phyloP scores from a whole-genome alignment of 2,888 invertebrate genomes.

The Caenorhabditis sulstoni region DNA sequence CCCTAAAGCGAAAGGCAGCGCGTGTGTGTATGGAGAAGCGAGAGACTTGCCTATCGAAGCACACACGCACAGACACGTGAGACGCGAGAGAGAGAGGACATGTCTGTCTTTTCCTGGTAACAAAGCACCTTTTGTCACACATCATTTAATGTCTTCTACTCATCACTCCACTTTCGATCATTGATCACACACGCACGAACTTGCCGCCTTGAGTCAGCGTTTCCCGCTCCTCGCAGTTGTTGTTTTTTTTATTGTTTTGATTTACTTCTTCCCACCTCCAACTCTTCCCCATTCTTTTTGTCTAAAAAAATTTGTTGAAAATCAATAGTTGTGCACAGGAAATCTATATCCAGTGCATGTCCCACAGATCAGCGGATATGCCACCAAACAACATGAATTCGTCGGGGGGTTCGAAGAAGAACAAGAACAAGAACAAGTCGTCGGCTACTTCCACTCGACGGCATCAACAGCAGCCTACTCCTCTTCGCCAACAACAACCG shows the following conservation, averaged over 20 bases:
- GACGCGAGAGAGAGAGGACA: not conserved
- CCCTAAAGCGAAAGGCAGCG: not conserved
- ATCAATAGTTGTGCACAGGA: too few species aligned
- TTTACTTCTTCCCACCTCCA: not conserved
- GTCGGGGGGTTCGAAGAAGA: constrained; percentile 53
- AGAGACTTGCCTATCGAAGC: constrained; percentile 6
- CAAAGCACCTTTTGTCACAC: constrained; percentile 26
- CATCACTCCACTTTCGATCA: not conserved
- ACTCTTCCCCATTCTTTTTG: not conserved
- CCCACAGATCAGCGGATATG: constrained; percentile 43
- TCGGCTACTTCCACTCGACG: constrained; percentile 5
- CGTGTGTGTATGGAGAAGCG: not conserved
- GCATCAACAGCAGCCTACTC: not conserved
- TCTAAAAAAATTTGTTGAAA: not conserved
- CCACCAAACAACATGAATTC: constrained; percentile 60
- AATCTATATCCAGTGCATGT: constrained; percentile 18
- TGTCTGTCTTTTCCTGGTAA: constrained; percentile 19
- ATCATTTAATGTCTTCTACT: constrained; percentile 13
- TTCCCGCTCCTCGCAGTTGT: not conserved
- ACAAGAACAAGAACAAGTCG: constrained; percentile 60
- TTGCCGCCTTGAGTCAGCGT: too few species aligned
- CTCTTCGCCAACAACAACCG: constrained; percentile 41
- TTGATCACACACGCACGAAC: constrained; percentile 13
- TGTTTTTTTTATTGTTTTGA: constrained; percentile 13
- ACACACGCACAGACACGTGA: too few species aligned